Conservation (phyloP, 2,113 vertebrate genomes). For the Lampris megalopsis region DNA sequence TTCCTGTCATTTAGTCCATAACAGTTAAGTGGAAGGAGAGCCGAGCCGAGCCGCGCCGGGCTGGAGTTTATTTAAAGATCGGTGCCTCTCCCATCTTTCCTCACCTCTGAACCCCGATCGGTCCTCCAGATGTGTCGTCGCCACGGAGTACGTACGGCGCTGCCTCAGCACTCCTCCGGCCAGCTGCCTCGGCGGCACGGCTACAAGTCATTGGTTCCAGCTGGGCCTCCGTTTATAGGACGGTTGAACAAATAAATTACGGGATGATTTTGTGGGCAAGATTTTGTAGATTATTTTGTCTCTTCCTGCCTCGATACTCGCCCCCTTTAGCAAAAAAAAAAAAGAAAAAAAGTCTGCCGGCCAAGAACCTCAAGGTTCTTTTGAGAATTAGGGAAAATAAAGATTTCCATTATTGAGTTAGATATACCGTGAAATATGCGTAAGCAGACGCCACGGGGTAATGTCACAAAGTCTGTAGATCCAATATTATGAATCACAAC, state of each 20-base stretch:
- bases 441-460: background rate
- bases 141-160: conserved; percentile 88
- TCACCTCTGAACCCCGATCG: conserved; percentile 89
- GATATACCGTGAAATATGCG: background rate
- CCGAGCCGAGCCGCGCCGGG: conserved; percentile 56
- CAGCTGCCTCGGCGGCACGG: conserved; percentile 89
- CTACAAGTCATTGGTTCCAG: conserved; percentile 96
- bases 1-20: conserved; percentile 16
- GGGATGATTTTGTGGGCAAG: conserved; percentile 89
- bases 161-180: conserved; percentile 93
- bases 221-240: conserved; percentile 96
- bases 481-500: background rate
- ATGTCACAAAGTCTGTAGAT: background rate
- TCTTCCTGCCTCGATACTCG: conserved; percentile 61
- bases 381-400: conserved; percentile 40
- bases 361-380: conserved; percentile 41
- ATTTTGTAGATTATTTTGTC: conserved; percentile 72
- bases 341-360: conserved; percentile 5
- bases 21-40: conserved; percentile 10
- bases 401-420: conserved; percentile 31
- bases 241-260: conserved; percentile 97
- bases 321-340: conserved; percentile 6
- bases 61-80: conserved; percentile 90
- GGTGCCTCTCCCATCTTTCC: conserved; percentile 74
- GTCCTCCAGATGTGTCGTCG: conserved; percentile 95